Evolutionary conservation across 1,140 invertebrate genomes (phyloP).

Genomic region (Lordiphosa mommai): DNA sequence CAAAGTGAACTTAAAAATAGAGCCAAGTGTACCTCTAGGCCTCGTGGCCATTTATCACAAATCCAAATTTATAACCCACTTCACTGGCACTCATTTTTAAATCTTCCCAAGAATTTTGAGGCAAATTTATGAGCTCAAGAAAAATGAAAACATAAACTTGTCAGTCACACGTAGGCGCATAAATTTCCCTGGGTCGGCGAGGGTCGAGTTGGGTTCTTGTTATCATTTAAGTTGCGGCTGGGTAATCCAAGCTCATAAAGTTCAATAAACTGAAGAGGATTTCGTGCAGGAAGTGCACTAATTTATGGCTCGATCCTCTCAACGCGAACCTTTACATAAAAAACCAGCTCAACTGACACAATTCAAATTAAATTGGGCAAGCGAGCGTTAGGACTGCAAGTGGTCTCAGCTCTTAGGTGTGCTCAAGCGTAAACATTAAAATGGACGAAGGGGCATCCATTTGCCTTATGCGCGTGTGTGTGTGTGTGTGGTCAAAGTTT

Average conservation of each 20-base stretch:
- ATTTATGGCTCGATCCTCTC: constrained; percentile 51
- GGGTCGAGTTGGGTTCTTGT: not conserved
- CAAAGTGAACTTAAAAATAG: constrained; percentile 23
- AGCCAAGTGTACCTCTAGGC: not conserved
- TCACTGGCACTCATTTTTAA: constrained; percentile 43
- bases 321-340: constrained; percentile 43
- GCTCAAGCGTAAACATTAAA: constrained; percentile 57
- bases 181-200: constrained; percentile 28
- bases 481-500: constrained; percentile 40
- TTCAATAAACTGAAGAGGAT: constrained; percentile 55
- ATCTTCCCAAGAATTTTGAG: constrained; percentile 34
- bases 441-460: constrained; percentile 1
- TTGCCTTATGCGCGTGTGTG: not conserved
- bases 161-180: constrained; percentile 68
- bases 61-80: constrained; percentile 50
- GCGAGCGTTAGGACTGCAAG: constrained; percentile 22
- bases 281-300: constrained; percentile 55
- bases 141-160: constrained; percentile 70
- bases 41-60: not conserved
- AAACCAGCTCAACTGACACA: constrained; percentile 27
- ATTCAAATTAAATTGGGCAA: constrained; percentile 74
- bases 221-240: constrained; percentile 25
- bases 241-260: constrained; percentile 64
- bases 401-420: constrained; percentile 53
- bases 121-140: constrained; percentile 41